These are phyloP conservation scores for Macaria notata DNA, from an alignment of 2,888 invertebrate genomes.

Conservation along the genomic window DNA sequence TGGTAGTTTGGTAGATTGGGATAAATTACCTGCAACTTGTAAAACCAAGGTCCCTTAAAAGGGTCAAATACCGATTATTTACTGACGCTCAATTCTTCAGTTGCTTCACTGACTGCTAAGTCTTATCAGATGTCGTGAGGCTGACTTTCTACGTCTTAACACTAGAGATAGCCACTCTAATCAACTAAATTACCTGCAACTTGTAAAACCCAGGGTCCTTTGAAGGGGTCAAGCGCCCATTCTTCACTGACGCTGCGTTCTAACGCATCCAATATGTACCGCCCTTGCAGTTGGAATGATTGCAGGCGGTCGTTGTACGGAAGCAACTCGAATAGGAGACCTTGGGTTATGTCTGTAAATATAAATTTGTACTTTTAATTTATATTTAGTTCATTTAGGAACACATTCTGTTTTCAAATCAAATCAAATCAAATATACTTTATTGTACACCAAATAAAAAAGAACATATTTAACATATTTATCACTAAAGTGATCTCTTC, in stretches of 20 bases:
- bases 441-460: too few species aligned
- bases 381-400: too few species aligned
- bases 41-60: constrained; percentile 77
- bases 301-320: constrained; percentile 89
- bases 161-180: too few species aligned
- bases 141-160: too few species aligned
- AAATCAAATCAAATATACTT: too few species aligned
- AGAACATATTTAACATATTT: too few species aligned
- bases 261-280: constrained; percentile 82
- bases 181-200: constrained; percentile 73
- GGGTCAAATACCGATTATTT: constrained; percentile 60
- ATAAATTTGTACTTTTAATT: too few species aligned
- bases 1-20: too few species aligned
- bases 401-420: too few species aligned
- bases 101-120: too few species aligned
- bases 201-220: constrained; percentile 80
- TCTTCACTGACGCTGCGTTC: constrained; percentile 77
- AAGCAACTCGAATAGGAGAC: constrained; percentile 84
- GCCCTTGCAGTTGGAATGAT: constrained; percentile 85
- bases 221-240: constrained; percentile 61
- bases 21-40: constrained; percentile 81
- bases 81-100: constrained; percentile 77
- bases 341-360: constrained; percentile 85
- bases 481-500: too few species aligned
- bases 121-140: too few species aligned